phyloP scores from a whole-genome alignment of 2,797 vertebrate genomes.

The Mallotus villosus region DNA sequence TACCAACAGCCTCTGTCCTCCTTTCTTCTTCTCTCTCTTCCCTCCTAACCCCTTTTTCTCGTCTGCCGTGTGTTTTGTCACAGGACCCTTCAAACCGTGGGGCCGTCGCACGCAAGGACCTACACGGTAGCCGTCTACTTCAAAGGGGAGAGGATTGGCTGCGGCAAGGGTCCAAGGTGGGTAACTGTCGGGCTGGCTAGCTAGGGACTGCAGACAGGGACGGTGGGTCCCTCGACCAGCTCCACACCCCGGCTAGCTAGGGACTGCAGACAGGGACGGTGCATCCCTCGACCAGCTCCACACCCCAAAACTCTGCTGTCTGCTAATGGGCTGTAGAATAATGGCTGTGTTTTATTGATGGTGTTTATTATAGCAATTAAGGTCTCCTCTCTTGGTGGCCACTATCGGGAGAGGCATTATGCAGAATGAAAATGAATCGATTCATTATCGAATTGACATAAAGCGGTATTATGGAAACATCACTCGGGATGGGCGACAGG shows the following conservation, averaged over 20 bases:
- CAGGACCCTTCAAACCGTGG: constrained; percentile 96
- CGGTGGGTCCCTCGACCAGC: constrained; percentile 25
- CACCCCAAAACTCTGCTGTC: too few species aligned
- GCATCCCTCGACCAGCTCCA: constrained; percentile 26
- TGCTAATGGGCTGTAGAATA: constrained; percentile 63
- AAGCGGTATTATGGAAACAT: constrained; percentile 60
- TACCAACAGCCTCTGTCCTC: background rate
- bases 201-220: constrained; percentile 4
- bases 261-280: background rate
- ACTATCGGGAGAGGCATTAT: constrained; percentile 58
- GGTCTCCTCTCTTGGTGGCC: constrained; percentile 44
- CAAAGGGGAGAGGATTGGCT: constrained; percentile 97
- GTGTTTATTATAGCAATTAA: constrained; percentile 71
- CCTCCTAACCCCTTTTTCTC: background rate
- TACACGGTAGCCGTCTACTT: constrained; percentile 98
- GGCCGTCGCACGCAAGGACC: constrained; percentile 93
- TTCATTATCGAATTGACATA: constrained; percentile 61
- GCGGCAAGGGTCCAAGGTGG: constrained; percentile 98
- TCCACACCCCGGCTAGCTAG: background rate
- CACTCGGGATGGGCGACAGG: constrained; percentile 22
- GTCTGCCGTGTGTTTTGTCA: constrained; percentile 20
- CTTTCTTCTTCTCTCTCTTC: constrained; percentile 10
- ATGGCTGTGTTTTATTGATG: constrained; percentile 61
- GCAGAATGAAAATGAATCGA: constrained; percentile 67
- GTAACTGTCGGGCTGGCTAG: constrained; percentile 1